Evolutionary conservation across 2,113 vertebrate genomes (phyloP).

Genomic region (Dissostichus mawsoni): DNA sequence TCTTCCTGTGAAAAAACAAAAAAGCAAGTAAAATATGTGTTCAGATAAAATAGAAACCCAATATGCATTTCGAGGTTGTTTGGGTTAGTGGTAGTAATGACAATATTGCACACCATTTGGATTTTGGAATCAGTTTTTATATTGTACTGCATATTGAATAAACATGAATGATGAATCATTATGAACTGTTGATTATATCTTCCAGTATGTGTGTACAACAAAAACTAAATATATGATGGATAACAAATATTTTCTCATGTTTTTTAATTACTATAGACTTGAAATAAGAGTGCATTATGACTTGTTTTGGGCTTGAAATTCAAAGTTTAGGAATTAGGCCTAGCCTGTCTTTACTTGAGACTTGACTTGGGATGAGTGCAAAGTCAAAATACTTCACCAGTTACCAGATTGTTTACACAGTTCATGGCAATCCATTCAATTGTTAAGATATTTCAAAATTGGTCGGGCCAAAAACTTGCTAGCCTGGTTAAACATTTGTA

Average conservation of each 20-base stretch:
- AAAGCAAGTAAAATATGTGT: conserved; percentile 15
- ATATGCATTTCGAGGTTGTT: not conserved
- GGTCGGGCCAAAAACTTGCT: not conserved
- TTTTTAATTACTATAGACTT: too few relatives aligned
- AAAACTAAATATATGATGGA: not conserved
- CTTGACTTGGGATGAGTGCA: too few relatives aligned
- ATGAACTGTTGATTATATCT: not conserved
- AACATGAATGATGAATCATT: not conserved
- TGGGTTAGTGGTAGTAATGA: not conserved
- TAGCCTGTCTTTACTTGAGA: too few relatives aligned
- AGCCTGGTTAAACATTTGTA: not conserved
- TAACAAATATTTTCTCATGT: not conserved
- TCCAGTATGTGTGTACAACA: not conserved
- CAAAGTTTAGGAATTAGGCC: too few relatives aligned
- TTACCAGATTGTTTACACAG: too few relatives aligned
- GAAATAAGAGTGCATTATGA: too few relatives aligned
- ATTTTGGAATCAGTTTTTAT: not conserved
- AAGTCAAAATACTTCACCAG: too few relatives aligned
- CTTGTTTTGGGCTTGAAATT: too few relatives aligned
- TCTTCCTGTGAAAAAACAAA: conserved; percentile 90
- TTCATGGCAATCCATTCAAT: not conserved
- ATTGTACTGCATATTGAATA: not conserved
- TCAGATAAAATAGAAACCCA: not conserved
- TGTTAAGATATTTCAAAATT: not conserved
- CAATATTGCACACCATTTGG: not conserved